These are phyloP conservation scores for Raillietiella orientalis DNA, from an alignment of 2,888 invertebrate genomes.

Conservation along the genomic window DNA sequence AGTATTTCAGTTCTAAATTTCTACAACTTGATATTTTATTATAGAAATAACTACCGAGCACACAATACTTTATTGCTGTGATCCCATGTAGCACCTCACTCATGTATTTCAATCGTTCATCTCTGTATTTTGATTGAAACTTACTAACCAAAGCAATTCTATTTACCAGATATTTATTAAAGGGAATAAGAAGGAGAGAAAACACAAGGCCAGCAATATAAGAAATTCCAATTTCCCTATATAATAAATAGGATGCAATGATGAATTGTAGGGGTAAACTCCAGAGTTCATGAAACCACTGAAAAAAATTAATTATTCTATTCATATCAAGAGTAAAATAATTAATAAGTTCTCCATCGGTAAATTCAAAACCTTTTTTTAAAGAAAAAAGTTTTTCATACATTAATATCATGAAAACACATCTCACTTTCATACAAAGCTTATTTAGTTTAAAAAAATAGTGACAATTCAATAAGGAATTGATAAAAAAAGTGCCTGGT, in stretches of 20 bases:
- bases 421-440: no score
- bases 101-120: no score
- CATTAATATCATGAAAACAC: no score
- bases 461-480: no score
- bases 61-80: no score
- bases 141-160: slow-evolving; percentile 43
- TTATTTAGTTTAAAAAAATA: no score
- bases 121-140: no score
- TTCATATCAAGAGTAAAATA: slow-evolving; percentile 91
- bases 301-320: slow-evolving; percentile 74
- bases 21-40: no score
- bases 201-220: slow-evolving; percentile 68
- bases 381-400: no score
- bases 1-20: slow-evolving; percentile 41
- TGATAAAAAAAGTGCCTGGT: no score
- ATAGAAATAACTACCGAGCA: no score
- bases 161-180: slow-evolving; percentile 60
- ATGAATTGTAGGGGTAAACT: slow-evolving; percentile 69
- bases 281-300: slow-evolving; percentile 88
- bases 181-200: slow-evolving; percentile 55
- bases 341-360: slow-evolving; percentile 65
- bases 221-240: slow-evolving; percentile 58
- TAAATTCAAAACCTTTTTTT: slow-evolving; percentile 16
- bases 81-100: no score
- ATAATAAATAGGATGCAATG: slow-evolving; percentile 47